Evolutionary conservation across 2,888 invertebrate species (phyloP).

Genomic region (Helicoverpa assulta): DNA sequence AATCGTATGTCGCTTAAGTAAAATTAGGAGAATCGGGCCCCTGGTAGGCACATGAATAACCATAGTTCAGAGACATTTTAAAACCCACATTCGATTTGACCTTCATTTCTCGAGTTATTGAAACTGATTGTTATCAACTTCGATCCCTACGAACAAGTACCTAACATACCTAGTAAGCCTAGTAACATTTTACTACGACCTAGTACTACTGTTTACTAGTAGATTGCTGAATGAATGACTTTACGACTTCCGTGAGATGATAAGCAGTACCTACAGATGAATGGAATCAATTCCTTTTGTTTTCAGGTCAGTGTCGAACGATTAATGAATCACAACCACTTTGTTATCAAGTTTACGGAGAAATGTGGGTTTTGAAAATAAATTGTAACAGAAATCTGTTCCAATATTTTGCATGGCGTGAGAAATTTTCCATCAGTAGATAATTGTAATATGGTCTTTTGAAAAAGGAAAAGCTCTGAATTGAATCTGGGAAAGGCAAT

Average conservation of each 20-base stretch:
- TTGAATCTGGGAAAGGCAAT: no score
- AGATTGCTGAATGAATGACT: conserved; percentile 27
- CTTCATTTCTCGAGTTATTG: no score
- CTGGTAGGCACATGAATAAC: no score
- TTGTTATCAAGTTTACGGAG: conserved; percentile 11
- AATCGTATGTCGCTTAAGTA: no score
- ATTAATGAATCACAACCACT: conserved; percentile 20
- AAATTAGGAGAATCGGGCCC: no score
- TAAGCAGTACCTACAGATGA: conserved; percentile 15
- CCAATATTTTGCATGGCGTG: conserved; percentile 6
- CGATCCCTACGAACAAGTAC: no score
- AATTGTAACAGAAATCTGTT: conserved; percentile 1
- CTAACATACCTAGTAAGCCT: not conserved
- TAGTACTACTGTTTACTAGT: conserved; percentile 19
- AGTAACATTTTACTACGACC: not conserved
- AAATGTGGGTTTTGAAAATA: conserved; percentile 10
- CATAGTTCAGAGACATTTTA: no score
- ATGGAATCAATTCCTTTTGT: conserved; percentile 20
- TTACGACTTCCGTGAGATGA: conserved; percentile 43
- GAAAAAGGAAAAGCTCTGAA: no score
- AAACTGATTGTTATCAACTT: no score
- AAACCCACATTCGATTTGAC: no score
- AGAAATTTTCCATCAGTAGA: not conserved
- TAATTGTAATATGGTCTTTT: not conserved
- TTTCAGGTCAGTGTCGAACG: conserved; percentile 24